Conservation (phyloP, 2,888 invertebrate genomes). For the Cheilosia impressa region DNA sequence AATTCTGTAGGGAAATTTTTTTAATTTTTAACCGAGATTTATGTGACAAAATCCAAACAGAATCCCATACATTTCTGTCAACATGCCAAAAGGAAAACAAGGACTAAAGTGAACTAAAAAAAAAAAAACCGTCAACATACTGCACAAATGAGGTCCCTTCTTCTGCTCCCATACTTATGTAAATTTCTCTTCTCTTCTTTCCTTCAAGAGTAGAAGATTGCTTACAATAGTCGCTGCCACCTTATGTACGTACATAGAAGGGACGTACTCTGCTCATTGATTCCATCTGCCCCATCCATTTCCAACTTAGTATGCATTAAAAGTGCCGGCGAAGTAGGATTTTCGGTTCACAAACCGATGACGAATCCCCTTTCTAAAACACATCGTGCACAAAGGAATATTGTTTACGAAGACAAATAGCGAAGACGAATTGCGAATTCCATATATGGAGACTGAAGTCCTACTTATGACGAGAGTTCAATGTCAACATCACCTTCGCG, state of each 20-base stretch:
- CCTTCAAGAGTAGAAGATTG: not conserved
- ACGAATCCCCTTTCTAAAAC: not conserved
- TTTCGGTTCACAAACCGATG: not conserved
- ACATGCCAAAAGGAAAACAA: slow-evolving; percentile 10
- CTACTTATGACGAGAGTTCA: slow-evolving; percentile 12
- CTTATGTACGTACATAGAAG: too few relatives aligned
- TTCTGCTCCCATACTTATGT: slow-evolving; percentile 14
- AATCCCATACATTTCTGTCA: slow-evolving; percentile 27
- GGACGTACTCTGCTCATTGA: not conserved
- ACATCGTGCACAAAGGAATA: not conserved
- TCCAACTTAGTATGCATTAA: slow-evolving; percentile 22
- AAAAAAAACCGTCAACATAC: slow-evolving; percentile 2
- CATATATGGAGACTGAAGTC: not conserved
- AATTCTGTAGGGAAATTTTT: too few relatives aligned
- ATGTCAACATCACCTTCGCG: slow-evolving; percentile 10
- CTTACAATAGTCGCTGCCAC: not conserved
- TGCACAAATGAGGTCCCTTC: slow-evolving; percentile 19
- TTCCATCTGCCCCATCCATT: not conserved
- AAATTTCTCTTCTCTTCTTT: not conserved
- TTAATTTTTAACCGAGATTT: slow-evolving; percentile 11
- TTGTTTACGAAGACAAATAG: not conserved
- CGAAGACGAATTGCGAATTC: not conserved
- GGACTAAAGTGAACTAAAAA: not conserved
- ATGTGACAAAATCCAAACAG: not conserved
- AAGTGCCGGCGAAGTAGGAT: slow-evolving; percentile 2